Conservation (phyloP, 2,888 invertebrate genomes). For the Elysia crispata region DNA sequence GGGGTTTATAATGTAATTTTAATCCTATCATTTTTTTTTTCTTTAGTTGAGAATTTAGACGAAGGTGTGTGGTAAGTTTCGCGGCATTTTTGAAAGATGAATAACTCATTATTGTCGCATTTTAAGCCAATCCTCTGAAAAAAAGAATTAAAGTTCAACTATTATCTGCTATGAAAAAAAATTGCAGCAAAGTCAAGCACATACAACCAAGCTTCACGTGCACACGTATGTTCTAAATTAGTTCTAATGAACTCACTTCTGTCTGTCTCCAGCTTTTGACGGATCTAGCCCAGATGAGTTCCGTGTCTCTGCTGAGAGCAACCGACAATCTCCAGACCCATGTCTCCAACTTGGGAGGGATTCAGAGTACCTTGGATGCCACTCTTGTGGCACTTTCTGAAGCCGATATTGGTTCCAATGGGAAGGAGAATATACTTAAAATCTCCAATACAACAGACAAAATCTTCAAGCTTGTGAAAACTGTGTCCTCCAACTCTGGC, state of each 20-base stretch:
- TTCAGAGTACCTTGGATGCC: slow-evolving; percentile 35
- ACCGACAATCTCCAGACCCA: slow-evolving; percentile 59
- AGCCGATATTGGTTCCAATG: neutral
- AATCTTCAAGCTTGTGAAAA: slow-evolving; percentile 62
- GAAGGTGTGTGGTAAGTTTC: too few relatives aligned
- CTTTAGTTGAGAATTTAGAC: too few relatives aligned
- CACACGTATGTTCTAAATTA: too few relatives aligned
- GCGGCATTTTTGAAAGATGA: too few relatives aligned
- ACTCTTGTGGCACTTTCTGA: neutral
- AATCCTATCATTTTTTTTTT: too few relatives aligned
- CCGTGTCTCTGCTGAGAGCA: slow-evolving; percentile 57
- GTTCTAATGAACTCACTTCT: slow-evolving; percentile 4
- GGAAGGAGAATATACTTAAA: slow-evolving; percentile 47
- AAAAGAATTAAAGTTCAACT: too few relatives aligned
- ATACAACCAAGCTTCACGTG: too few relatives aligned
- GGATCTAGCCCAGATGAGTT: slow-evolving; percentile 62
- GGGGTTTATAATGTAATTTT: too few relatives aligned
- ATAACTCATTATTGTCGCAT: too few relatives aligned
- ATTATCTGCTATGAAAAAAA: too few relatives aligned
- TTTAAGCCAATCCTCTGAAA: too few relatives aligned
- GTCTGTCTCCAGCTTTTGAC: slow-evolving; percentile 59
- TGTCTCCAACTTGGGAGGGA: slow-evolving; percentile 57
- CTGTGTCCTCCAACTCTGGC: slow-evolving; percentile 65
- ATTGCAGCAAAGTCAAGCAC: too few relatives aligned
- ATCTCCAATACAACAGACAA: slow-evolving; percentile 62